A percentile compares a stretch with the other conserved stretches of the same genome.
These are phyloP conservation scores for Cerceris ruficornis DNA, from an alignment of 2,888 invertebrate species.

Conservation along the genomic window DNA sequence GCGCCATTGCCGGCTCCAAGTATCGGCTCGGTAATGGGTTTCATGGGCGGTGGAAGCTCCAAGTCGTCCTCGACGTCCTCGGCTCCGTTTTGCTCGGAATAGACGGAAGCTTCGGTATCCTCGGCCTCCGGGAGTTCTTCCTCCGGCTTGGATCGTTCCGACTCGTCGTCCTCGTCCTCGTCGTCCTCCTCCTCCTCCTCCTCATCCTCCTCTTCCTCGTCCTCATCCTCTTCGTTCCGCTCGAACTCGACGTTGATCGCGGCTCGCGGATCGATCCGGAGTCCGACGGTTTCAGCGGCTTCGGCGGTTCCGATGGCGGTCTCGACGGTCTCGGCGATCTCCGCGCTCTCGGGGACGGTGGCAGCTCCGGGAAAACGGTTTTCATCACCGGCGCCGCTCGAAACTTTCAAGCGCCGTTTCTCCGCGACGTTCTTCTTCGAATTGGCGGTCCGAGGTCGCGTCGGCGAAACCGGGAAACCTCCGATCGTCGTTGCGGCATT, in stretches of 20 bases:
- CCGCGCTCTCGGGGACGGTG: not conserved
- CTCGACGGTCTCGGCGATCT: too few relatives aligned
- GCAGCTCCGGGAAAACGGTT: not conserved
- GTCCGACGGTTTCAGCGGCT: too few relatives aligned
- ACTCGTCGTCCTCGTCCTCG: conserved; percentile 71
- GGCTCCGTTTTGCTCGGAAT: conserved; percentile 83
- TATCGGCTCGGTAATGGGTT: conserved; percentile 91
- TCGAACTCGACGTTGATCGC: conserved; percentile 18
- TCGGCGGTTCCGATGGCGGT: too few relatives aligned
- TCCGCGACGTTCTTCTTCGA: conserved; percentile 91
- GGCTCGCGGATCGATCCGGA: too few relatives aligned
- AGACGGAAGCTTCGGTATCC: conserved; percentile 73
- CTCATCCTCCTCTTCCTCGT: conserved; percentile 78
- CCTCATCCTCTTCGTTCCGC: conserved; percentile 58
- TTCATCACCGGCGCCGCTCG: conserved; percentile 56
- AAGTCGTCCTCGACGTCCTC: conserved; percentile 92
- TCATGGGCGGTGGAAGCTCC: conserved; percentile 97
- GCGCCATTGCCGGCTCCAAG: conserved; percentile 80
- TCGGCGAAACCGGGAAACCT: too few relatives aligned
- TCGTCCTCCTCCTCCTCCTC: conserved; percentile 75
- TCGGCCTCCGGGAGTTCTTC: conserved; percentile 80
- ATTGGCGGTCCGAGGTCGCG: too few relatives aligned
- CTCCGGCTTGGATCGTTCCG: conserved; percentile 55
- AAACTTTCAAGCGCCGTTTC: conserved; percentile 89
- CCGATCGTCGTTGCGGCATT: too few relatives aligned